A percentile compares a stretch with the other conserved stretches of the same genome.
phyloP scores from a whole-genome alignment of 2,888 invertebrate genomes.

The Synergus laeviventris region DNA sequence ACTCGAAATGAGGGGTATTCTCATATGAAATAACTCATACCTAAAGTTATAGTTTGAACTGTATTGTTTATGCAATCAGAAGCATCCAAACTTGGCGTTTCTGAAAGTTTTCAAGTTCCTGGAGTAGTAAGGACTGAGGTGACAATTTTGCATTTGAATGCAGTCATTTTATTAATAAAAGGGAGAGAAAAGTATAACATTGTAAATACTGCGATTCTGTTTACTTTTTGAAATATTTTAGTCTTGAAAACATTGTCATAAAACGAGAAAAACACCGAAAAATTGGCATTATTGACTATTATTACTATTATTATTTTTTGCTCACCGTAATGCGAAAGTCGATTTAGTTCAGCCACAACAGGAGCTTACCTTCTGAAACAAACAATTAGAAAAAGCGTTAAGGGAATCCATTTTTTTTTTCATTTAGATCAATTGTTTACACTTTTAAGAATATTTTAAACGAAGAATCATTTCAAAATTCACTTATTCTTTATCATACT shows the following conservation, averaged over 20 bases:
- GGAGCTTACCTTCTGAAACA: background rate
- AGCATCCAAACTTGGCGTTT: constrained; percentile 16
- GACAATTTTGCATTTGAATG: constrained; percentile 1
- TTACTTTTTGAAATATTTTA: too few relatives aligned
- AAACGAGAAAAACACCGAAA: too few relatives aligned
- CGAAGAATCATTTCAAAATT: too few relatives aligned
- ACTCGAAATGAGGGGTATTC: constrained; percentile 12
- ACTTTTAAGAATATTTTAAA: too few relatives aligned
- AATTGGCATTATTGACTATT: too few relatives aligned
- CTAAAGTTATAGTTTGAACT: constrained; percentile 29
- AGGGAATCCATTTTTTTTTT: too few relatives aligned
- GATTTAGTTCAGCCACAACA: background rate
- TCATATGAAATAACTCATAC: constrained; percentile 12
- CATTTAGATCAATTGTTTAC: too few relatives aligned
- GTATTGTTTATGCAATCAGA: constrained; percentile 24
- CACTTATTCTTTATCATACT: too few relatives aligned
- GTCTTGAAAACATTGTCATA: too few relatives aligned
- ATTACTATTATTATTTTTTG: background rate
- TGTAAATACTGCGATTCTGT: background rate
- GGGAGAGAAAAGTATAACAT: background rate
- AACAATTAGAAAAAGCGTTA: too few relatives aligned
- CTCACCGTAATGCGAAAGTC: background rate
- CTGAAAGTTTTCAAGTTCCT: constrained; percentile 9
- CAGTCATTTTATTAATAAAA: background rate
- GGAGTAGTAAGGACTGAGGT: background rate